Evolutionary conservation across 2,888 invertebrate species (phyloP).

Genomic region (Hyppa rectilinea): DNA sequence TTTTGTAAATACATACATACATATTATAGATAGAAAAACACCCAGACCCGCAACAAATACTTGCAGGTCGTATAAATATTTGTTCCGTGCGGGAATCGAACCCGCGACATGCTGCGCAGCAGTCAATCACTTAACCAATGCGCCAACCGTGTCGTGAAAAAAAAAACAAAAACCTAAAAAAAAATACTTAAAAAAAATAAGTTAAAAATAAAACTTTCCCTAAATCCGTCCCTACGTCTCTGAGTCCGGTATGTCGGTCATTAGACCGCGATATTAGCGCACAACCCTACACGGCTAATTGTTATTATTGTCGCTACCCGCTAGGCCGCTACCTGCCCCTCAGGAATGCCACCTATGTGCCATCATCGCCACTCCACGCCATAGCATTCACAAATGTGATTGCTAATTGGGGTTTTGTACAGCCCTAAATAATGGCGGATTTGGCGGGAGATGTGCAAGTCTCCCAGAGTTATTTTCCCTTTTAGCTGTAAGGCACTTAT

Average conservation of each 20-base stretch:
- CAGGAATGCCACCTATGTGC: conserved; percentile 57
- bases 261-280: conserved; percentile 78
- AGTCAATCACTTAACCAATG: too few relatives aligned
- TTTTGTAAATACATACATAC: too few relatives aligned
- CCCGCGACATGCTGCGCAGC: too few relatives aligned
- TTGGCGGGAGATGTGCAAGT: background rate
- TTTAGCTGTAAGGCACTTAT: too few relatives aligned
- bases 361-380: conserved; percentile 36
- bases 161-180: background rate
- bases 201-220: too few relatives aligned
- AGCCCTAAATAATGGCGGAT: conserved; percentile 20
- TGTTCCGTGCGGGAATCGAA: too few relatives aligned
- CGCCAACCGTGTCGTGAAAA: too few relatives aligned
- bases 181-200: too few relatives aligned
- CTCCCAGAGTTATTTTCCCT: background rate
- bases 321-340: conserved; percentile 69
- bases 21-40: too few relatives aligned
- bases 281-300: conserved; percentile 73
- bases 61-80: too few relatives aligned
- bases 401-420: conserved; percentile 40
- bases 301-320: conserved; percentile 75
- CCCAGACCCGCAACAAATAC: too few relatives aligned
- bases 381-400: conserved; percentile 26
- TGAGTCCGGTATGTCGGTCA: conserved; percentile 73
- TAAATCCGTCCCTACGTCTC: conserved; percentile 55